Base-by-base conservation (phyloP, 2,113 vertebrate species). In the Brachirus orientalis region DNA sequence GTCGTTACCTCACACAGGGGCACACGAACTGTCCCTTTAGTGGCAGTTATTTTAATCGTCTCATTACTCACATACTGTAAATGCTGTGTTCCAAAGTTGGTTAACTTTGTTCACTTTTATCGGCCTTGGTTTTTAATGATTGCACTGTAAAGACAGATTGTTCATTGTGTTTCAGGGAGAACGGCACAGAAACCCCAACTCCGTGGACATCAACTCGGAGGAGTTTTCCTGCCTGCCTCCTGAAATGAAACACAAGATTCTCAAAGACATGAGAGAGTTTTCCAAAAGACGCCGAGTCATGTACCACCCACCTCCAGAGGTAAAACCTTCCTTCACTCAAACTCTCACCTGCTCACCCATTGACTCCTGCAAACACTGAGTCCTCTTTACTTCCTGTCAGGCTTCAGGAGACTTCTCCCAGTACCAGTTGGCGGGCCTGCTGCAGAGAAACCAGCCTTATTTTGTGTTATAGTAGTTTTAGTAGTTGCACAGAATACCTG, bases 201-300 rank as follows among this genome's bases (percentile, higher is more conserved):
- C 96, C 3, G 59, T 99, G 58, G 96, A 99, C 79, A 95, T 98
- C 67, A 97, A 98, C 78, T 97, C 97, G 1, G 95, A 97, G 82
- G 95, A 98, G 57, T 99, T 99, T 75, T 81, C 75, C 52, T 90
- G 85, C 48, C 84, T 99, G 35, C 96, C 98, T 54, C 94, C 91
- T 2, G 98, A 99, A 87, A 86, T 97, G 84, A 98, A 96, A 78
- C 96, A 99, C 0, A 96, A 99, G 80, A 97, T 99, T 20, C 91
- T 99, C 61, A 96, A 94, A 71, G 97, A 99, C 65, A 93, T 99
- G 94, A 98, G 98, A 67, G 96, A 98, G 80, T 94, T 98, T 63
- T 94, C 92, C 48, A 99, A 99, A 86, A 90, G 96, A 77, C 94
- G 95, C 13, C 93, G 98, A 56, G 98, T 96, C 0, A 88, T 98